Percentiles rank a stretch among this genome's conserved stretches.
Conservation (phyloP, 2,888 invertebrate genomes). For the Philereme vetulata region DNA sequence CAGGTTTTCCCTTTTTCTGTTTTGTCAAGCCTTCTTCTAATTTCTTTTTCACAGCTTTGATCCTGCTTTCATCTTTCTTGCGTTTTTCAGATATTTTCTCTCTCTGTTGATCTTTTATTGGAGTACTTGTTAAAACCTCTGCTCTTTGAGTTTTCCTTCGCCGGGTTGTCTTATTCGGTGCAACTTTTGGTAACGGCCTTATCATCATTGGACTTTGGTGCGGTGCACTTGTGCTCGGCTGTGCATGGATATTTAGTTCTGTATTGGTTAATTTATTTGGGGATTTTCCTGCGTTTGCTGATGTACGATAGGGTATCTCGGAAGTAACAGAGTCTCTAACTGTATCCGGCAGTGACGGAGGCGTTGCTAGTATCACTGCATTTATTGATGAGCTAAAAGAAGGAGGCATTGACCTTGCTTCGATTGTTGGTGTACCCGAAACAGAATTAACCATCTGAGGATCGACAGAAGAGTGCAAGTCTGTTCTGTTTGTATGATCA, state of each 20-base stretch:
- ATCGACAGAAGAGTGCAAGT: not conserved
- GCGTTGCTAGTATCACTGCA: no score
- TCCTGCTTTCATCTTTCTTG: not conserved
- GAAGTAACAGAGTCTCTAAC: not conserved
- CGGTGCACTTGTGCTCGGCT: not conserved
- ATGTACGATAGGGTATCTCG: not conserved
- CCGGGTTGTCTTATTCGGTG: not conserved
- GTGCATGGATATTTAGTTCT: not conserved
- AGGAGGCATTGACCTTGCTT: not conserved
- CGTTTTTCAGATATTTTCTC: not conserved
- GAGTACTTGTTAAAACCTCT: conserved; percentile 4
- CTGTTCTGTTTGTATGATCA: not conserved
- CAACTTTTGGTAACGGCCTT: conserved; percentile 8
- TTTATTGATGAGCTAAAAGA: no score
- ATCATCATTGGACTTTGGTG: conserved; percentile 11
- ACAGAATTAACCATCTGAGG: not conserved
- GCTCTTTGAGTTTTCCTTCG: conserved; percentile 9
- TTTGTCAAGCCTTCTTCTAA: not conserved
- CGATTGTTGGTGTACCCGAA: not conserved
- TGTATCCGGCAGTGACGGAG: not conserved
- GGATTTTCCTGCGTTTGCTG: not conserved
- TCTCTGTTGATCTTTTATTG: conserved; percentile 8
- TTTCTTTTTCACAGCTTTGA: not conserved
- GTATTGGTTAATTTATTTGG: not conserved
- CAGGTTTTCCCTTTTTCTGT: conserved; percentile 1